Evolutionary conservation across 2,888 invertebrate genomes (phyloP).

Genomic region (Merodon equestris): DNA sequence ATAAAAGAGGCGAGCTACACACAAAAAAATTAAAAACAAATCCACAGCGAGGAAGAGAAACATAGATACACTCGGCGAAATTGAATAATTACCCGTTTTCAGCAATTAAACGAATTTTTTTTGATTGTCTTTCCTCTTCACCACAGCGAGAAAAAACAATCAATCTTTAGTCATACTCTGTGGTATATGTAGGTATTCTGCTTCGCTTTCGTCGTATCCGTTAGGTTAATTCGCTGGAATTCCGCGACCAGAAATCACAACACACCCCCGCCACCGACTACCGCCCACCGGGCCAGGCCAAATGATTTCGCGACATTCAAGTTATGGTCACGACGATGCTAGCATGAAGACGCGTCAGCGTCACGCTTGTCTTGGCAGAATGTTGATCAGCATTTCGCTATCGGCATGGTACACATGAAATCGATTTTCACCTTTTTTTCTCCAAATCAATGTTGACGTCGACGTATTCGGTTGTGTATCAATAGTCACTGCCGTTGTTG

Average conservation of each 20-base stretch:
- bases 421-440: slow-evolving; percentile 42
- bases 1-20: slow-evolving; percentile 25
- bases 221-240: slow-evolving; percentile 40
- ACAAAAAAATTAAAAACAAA: slow-evolving; percentile 5
- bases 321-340: slow-evolving; percentile 7
- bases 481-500: background rate
- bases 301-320: background rate
- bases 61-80: no score
- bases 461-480: background rate
- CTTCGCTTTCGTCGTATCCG: slow-evolving; percentile 21
- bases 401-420: slow-evolving; percentile 27
- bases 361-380: slow-evolving; percentile 52
- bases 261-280: slow-evolving; percentile 3
- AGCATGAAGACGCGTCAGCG: slow-evolving; percentile 14
- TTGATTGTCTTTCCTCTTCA: background rate
- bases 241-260: slow-evolving; percentile 30
- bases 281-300: no score
- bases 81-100: no score
- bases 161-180: no score
- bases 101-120: no score
- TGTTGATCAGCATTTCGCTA: slow-evolving; percentile 22
- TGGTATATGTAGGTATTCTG: slow-evolving; percentile 13
- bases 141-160: slow-evolving; percentile 1
- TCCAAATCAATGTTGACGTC: background rate
- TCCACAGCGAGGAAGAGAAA: slow-evolving; percentile 1